These are phyloP conservation scores for Narcine bancroftii DNA, from an alignment of 2,113 vertebrate species.

Conservation along the genomic window DNA sequence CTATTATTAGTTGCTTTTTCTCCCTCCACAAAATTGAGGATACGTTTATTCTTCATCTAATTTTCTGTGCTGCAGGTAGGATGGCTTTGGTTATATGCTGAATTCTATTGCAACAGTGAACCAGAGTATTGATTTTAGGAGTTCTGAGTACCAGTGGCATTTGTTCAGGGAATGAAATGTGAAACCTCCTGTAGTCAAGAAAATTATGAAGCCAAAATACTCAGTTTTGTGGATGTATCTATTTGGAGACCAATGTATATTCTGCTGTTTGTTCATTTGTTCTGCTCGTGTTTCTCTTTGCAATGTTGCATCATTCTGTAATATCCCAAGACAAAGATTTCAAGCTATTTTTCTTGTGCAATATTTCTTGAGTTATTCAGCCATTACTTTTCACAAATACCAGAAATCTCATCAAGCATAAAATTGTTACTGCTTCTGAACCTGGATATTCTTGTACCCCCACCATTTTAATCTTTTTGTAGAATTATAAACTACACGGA, in stretches of 20 bases:
- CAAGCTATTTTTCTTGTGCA: not conserved
- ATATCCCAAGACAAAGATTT: not conserved
- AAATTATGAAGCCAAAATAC: not conserved
- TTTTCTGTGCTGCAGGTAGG: constrained; percentile 2
- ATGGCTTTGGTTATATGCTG: not conserved
- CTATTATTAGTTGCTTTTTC: not conserved
- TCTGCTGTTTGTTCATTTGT: not conserved
- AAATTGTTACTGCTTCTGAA: not conserved
- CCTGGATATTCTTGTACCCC: not conserved
- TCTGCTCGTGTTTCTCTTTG: not conserved
- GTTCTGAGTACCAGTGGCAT: not conserved
- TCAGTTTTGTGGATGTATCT: not conserved
- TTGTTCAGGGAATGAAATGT: not conserved
- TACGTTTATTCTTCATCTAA: too few relatives aligned
- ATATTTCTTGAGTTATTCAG: not conserved
- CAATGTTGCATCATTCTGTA: not conserved
- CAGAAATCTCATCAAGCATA: not conserved
- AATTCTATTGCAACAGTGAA: not conserved
- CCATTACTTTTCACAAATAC: not conserved
- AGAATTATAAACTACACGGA: too few relatives aligned
- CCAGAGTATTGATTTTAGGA: not conserved
- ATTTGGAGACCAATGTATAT: not conserved
- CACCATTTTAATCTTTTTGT: not conserved
- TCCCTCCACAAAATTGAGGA: not conserved
- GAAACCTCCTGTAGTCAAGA: not conserved